Percentiles rank a stretch among this genome's conserved stretches.
phyloP scores from a whole-genome alignment of 2,888 invertebrate genomes.

The Cosmopolites sordidus region DNA sequence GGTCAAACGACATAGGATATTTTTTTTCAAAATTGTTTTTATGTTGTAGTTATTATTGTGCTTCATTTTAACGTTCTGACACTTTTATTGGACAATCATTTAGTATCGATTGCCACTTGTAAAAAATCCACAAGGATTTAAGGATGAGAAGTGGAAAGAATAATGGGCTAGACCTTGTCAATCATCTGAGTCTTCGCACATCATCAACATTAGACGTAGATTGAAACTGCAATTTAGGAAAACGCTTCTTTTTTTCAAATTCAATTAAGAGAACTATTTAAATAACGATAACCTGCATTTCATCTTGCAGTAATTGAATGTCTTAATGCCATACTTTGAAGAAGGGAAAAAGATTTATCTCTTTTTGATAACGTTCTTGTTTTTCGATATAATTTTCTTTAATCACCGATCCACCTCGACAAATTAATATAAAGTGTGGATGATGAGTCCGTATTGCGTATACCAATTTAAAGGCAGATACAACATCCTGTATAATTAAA shows the following conservation, averaged over 20 bases:
- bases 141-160: no score
- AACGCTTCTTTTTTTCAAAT: background rate
- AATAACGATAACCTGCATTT: background rate
- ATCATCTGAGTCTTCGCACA: no score
- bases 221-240: no score
- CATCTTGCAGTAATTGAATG: background rate
- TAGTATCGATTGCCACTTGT: no score
- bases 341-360: background rate
- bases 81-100: no score
- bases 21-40: no score
- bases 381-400: background rate
- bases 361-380: constrained; percentile 1
- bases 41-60: no score
- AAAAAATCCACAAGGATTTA: no score
- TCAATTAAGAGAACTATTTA: background rate
- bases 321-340: background rate
- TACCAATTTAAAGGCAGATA: background rate
- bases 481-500: constrained; percentile 1
- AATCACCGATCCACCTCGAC: constrained; percentile 1
- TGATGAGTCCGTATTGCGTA: background rate
- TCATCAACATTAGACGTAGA: no score
- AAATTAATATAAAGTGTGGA: constrained; percentile 1
- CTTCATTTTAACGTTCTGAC: no score
- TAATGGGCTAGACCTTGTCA: no score
- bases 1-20: no score